Evolutionary conservation across 2,888 invertebrate species (phyloP).

Genomic region (Gibbula magus): DNA sequence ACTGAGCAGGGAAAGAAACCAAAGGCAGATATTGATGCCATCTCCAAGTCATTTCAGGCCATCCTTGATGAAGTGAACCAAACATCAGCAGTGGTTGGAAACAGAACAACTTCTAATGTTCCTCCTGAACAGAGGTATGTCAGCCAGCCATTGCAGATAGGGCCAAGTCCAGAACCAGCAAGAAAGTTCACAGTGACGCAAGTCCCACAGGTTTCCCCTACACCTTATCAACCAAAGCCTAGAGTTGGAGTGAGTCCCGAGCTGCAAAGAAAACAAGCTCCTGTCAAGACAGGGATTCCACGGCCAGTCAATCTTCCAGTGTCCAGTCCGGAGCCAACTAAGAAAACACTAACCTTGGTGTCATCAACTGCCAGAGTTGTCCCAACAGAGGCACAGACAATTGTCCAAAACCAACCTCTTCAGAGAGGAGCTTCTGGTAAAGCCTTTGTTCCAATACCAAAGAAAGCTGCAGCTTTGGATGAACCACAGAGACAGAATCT

Average conservation of each 20-base stretch:
- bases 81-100: conserved; percentile 23
- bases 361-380: not conserved
- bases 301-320: not conserved
- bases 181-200: not conserved
- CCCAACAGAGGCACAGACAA: conserved; percentile 6
- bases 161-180: conserved; percentile 20
- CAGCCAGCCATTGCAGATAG: not conserved
- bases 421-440: not conserved
- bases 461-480: not conserved
- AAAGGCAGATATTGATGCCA: conserved; percentile 64
- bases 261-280: not conserved
- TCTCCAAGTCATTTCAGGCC: conserved; percentile 64
- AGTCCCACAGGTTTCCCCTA: conserved; percentile 29
- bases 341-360: not conserved
- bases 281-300: not conserved
- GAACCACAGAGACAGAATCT: not conserved
- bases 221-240: conserved; percentile 26
- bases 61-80: conserved; percentile 60
- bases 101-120: not conserved
- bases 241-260: conserved; percentile 18
- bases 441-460: conserved; percentile 13
- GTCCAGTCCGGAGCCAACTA: not conserved
- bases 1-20: conserved; percentile 58
- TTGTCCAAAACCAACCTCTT: not conserved
- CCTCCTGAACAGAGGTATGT: not conserved